Evolutionary conservation across 2,113 vertebrate genomes (phyloP).

Genomic region (Abramis brama): DNA sequence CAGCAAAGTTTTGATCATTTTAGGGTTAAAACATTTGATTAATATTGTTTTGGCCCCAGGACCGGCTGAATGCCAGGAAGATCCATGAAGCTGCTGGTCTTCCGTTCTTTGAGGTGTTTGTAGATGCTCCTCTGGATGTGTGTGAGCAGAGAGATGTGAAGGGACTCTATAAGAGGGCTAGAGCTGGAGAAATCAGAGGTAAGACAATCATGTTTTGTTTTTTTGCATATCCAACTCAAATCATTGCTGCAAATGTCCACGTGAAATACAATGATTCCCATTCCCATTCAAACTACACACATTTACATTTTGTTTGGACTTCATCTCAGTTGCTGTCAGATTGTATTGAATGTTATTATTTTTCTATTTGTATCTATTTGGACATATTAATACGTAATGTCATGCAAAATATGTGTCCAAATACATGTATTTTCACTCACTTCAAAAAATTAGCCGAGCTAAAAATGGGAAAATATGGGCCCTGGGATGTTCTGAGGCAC

Average conservation of each 20-base stretch:
- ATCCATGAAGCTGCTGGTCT: conserved; percentile 93
- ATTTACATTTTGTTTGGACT: too few species aligned
- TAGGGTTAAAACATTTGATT: background rate
- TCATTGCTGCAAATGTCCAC: too few species aligned
- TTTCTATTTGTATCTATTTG: too few species aligned
- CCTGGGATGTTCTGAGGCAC: background rate
- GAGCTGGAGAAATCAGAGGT: conserved; percentile 98
- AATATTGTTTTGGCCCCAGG: conserved; percentile 71
- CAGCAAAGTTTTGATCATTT: too few species aligned
- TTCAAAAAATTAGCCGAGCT: background rate
- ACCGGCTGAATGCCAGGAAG: conserved; percentile 91
- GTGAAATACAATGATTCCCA: too few species aligned
- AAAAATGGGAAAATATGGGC: too few species aligned
- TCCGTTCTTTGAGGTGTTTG: conserved; percentile 98
- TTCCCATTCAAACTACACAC: too few species aligned
- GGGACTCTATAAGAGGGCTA: conserved; percentile 95
- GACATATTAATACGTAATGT: background rate
- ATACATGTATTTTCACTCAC: background rate
- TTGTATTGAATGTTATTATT: too few species aligned
- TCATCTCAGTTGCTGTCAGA: too few species aligned
- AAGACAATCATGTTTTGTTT: background rate
- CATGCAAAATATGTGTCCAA: background rate
- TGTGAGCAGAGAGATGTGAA: conserved; percentile 98
- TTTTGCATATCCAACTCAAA: too few species aligned
- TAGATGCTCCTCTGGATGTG: conserved; percentile 94